Percentiles rank a stretch among this genome's conserved stretches.
Evolutionary conservation across 2,888 invertebrate genomes (phyloP).

Genomic region (Cabera pusaria): DNA sequence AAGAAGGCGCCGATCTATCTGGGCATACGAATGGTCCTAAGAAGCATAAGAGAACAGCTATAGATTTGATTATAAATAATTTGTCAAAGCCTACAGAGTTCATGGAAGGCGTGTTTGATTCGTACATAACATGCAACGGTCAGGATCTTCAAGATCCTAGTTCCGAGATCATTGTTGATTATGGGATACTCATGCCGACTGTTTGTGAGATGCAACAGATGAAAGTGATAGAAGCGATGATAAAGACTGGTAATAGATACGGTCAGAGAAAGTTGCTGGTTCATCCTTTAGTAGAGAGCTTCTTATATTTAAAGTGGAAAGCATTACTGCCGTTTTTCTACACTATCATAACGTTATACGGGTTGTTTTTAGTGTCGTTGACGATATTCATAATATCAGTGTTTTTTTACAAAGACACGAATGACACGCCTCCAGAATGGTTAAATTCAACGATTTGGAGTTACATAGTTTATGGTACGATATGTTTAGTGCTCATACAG

Average conservation of each 20-base stretch:
- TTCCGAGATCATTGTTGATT: conserved; percentile 78
- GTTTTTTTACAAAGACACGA: conserved; percentile 71
- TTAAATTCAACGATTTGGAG: conserved; percentile 59
- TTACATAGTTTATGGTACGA: conserved; percentile 60
- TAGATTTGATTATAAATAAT: conserved; percentile 78
- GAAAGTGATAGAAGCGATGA: conserved; percentile 79
- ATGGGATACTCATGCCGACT: conserved; percentile 71
- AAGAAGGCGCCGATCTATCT: conserved; percentile 74
- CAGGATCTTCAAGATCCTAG: conserved; percentile 52
- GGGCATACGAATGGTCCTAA: conserved; percentile 65
- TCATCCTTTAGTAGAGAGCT: conserved; percentile 83
- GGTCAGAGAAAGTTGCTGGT: conserved; percentile 73
- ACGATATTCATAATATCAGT: conserved; percentile 73
- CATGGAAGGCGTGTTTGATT: conserved; percentile 78
- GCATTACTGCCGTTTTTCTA: conserved; percentile 80
- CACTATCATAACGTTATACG: conserved; percentile 72
- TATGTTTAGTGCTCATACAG: conserved; percentile 65
- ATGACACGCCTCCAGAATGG: conserved; percentile 48
- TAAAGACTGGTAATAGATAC: conserved; percentile 78
- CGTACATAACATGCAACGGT: conserved; percentile 72
- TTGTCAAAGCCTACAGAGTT: conserved; percentile 78
- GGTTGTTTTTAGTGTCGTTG: conserved; percentile 73
- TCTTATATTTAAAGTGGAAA: conserved; percentile 82
- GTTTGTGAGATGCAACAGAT: conserved; percentile 76
- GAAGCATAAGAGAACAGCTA: conserved; percentile 67